Conservation (phyloP, 2,797 vertebrate genomes). For the Oreortyx pictus region DNA sequence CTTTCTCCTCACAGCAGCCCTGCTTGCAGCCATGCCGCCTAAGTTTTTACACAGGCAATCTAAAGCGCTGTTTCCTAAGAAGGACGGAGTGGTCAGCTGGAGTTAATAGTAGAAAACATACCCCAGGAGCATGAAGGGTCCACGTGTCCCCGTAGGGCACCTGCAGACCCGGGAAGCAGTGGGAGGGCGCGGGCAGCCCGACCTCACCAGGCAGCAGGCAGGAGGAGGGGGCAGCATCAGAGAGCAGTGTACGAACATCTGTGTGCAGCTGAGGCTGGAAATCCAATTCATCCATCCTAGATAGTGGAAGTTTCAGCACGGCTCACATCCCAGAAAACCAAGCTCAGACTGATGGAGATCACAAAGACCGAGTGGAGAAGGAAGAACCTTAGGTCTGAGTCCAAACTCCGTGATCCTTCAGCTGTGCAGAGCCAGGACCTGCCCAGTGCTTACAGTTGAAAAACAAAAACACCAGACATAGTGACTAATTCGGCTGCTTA, state of each 20-base stretch:
- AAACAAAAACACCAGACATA: background rate
- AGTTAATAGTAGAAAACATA: background rate
- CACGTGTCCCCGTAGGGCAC: background rate
- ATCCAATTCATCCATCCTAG: background rate
- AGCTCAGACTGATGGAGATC: no score
- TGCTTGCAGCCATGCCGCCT: background rate
- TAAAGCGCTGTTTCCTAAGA: background rate
- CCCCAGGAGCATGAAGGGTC: background rate
- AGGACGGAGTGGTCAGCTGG: fast-evolving
- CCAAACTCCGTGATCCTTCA: background rate
- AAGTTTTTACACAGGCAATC: fast-evolving
- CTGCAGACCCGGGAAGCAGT: fast-evolving
- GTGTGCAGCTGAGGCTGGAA: background rate
- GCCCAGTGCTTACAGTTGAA: background rate
- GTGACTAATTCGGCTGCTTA: background rate
- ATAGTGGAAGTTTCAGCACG: background rate
- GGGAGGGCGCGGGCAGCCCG: background rate
- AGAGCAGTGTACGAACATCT: background rate
- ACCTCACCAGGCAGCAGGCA: fast-evolving
- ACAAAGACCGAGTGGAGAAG: fast-evolving
- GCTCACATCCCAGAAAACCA: background rate
- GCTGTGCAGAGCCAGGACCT: background rate
- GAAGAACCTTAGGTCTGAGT: background rate
- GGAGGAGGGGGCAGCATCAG: background rate
- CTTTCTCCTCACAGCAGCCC: background rate